A percentile compares a stretch with the other conserved stretches of the same genome.
phyloP scores from a whole-genome alignment of 2,888 invertebrate genomes.

The Latrodectus elegans region DNA sequence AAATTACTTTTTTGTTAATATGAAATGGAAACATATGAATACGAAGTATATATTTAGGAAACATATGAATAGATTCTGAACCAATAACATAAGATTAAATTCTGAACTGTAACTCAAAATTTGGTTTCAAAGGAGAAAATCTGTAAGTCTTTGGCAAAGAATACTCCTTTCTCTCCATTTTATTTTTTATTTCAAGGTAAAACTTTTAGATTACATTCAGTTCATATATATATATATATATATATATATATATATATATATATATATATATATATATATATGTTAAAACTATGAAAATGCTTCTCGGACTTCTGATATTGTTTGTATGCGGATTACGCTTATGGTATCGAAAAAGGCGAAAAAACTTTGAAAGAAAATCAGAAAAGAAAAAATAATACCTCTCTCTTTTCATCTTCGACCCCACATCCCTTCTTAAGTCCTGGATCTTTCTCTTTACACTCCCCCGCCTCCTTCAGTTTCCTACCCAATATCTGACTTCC shows the following conservation, averaged over 20 bases:
- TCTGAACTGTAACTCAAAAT: no score
- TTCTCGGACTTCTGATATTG: constrained; percentile 24
- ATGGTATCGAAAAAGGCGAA: constrained; percentile 21
- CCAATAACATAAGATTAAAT: no score
- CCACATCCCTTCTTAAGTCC: constrained; percentile 7
- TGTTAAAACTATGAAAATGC: background rate
- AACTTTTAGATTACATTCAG: no score
- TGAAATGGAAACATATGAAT: no score
- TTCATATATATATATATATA: background rate
- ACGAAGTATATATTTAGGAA: no score
- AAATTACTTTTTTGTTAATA: no score
- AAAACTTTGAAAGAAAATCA: constrained; percentile 6
- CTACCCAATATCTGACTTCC: constrained; percentile 48
- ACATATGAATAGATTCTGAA: no score
- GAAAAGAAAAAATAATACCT: constrained; percentile 4
- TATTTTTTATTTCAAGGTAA: no score
- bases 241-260: constrained; percentile 19
- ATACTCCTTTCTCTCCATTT: no score
- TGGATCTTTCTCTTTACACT: background rate
- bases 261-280: background rate
- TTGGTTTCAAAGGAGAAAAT: no score
- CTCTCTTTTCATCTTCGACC: constrained; percentile 21
- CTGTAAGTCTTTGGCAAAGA: no score
- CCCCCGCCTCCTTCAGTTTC: constrained; percentile 3
- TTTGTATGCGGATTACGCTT: constrained; percentile 59